Percentiles rank a stretch among this genome's conserved stretches.
These are phyloP conservation scores for Psilanteris sp. DNA, from an alignment of 1,140 invertebrate genomes.

Conservation along the genomic window DNA sequence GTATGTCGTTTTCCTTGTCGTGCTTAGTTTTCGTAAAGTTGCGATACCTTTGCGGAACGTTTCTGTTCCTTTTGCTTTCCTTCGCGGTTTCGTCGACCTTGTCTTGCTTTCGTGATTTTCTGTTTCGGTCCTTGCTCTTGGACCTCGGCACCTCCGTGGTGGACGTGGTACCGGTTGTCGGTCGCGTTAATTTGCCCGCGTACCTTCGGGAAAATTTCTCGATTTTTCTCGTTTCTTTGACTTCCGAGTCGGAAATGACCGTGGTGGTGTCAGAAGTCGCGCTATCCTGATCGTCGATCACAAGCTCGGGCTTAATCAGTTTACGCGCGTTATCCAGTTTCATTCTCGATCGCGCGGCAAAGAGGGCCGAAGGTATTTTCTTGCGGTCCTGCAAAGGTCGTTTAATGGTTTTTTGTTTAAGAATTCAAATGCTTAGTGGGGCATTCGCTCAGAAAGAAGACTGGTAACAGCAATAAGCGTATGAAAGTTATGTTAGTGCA, in stretches of 20 bases:
- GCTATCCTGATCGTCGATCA: constrained; percentile 67
- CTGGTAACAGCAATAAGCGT: constrained; percentile 56
- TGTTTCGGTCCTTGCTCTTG: constrained; percentile 11
- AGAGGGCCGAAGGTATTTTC: constrained; percentile 66
- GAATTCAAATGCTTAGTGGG: no score
- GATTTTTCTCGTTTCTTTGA: constrained; percentile 62
- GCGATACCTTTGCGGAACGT: constrained; percentile 3
- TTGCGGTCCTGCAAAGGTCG: constrained; percentile 75
- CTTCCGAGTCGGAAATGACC: constrained; percentile 36
- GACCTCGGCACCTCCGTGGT: no score
- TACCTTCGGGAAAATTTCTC: constrained; percentile 54
- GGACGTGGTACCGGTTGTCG: neutral
- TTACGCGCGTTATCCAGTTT: constrained; percentile 75
- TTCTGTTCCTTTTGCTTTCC: constrained; percentile 13
- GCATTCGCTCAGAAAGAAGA: constrained; percentile 30
- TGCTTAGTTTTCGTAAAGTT: constrained; percentile 17
- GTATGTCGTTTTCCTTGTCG: constrained; percentile 26
- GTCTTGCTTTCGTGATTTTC: constrained; percentile 29
- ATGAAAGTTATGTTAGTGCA: constrained; percentile 64
- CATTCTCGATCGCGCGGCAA: constrained; percentile 71
- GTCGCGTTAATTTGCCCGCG: constrained; percentile 3
- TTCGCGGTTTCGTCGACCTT: constrained; percentile 21
- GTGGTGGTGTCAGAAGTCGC: constrained; percentile 44
- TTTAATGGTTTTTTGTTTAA: no score
- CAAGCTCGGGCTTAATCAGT: constrained; percentile 73